Evolutionary conservation across 2,888 invertebrate species (phyloP), one percentile per base, ranked within the genome.

Genomic region (Agonopterix arenella): DNA sequence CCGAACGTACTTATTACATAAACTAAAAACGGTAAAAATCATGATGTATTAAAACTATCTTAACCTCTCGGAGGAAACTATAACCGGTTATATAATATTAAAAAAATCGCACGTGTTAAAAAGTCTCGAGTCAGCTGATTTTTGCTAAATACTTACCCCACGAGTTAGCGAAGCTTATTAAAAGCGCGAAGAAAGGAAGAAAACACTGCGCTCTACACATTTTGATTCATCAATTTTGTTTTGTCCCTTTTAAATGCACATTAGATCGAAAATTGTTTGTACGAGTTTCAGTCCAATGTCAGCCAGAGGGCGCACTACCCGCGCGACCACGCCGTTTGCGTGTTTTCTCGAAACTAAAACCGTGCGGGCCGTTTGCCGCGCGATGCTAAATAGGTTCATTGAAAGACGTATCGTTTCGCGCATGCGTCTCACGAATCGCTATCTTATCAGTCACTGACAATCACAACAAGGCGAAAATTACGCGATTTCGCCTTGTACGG

Each of bases 131-230:
- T 80, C 86, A 85, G 85, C 86, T 86, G 85, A 84, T 82, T 67
- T 61, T 66, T 55, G 57, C 56, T 41, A 61, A 61, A 70, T 74
- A 88, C 88, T 84, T 55, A 88, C 88, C 88, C 88, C 88, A 89
- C 11, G 76, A 71, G 53, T 76, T 72, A 55, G 69, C 83, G 56
- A 71, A 60, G 63, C 73, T 73, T 57, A 79, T 55, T 47, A 67
- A 70, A 48, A 85, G 58, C 37, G 75, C 69, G 54, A 79, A 37
- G 53, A 80, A 60, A 48, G 77, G 72, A 52, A 85, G 62, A 18
- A 79, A 57, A 69, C 80, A 82, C 77, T 74, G 74, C 62, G 60
- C 61, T 70, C 60, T 74, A 65, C 76, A 82, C 88, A 89, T 89
- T 80, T 84, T 86, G 69, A 78, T 75, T 84, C 76, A 86, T 83